A percentile compares a stretch with the other conserved stretches of the same genome.
Conservation (phyloP, 2,113 vertebrate genomes). For the Tyrannus savana region DNA sequence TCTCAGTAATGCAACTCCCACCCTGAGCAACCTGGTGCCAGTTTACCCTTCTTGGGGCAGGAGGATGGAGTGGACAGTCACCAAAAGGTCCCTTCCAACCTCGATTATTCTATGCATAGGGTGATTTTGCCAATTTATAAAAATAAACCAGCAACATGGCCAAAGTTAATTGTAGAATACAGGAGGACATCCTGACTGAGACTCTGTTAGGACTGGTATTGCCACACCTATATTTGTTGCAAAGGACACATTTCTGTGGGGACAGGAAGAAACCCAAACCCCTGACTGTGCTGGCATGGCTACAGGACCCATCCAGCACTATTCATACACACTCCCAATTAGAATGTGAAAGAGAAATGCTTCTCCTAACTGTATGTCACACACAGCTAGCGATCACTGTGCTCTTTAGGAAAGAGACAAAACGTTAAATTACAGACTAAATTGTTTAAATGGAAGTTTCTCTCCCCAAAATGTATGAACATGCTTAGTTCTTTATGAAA, state of each 20-base stretch:
- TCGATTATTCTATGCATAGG: background rate
- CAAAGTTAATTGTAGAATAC: background rate
- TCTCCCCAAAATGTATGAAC: background rate
- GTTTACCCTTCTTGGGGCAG: background rate
- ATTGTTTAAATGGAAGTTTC: background rate
- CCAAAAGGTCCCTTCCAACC: background rate
- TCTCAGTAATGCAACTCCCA: background rate
- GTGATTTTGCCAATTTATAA: background rate
- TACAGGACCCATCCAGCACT: background rate
- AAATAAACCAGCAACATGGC: background rate
- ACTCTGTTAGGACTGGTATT: background rate
- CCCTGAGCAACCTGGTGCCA: background rate
- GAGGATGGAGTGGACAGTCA: background rate
- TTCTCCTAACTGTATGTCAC: background rate
- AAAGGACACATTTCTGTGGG: background rate
- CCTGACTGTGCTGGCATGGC: background rate
- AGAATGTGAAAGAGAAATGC: background rate
- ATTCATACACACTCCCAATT: background rate
- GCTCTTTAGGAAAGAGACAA: background rate
- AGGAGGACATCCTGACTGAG: background rate
- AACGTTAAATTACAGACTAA: background rate
- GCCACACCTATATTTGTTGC: background rate
- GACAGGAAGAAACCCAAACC: background rate
- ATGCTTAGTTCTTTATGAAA: background rate
- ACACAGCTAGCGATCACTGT: background rate